Conservation (phyloP, 2,113 vertebrate genomes). For the Arothron firmamentum region DNA sequence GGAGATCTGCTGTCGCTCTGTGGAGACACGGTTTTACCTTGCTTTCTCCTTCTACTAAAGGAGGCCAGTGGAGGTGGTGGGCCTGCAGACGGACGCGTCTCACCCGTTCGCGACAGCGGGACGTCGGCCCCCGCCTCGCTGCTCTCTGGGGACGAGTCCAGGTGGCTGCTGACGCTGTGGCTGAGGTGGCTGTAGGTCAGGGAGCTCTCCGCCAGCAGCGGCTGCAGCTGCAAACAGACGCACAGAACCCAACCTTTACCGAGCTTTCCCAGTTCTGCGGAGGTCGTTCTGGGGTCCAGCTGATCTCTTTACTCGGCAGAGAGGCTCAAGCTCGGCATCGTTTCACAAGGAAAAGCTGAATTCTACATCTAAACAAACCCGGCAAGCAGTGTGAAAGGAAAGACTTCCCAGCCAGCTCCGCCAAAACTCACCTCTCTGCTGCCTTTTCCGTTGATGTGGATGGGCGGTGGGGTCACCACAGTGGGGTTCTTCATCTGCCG, state of each 20-base stretch:
- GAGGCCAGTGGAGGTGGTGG: not conserved
- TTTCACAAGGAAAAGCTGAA: too few relatives aligned
- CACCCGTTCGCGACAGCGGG: conserved; percentile 73
- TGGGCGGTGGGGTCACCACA: conserved; percentile 80
- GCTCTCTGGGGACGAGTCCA: conserved; percentile 81
- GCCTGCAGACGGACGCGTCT: not conserved
- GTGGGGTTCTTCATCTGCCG: conserved; percentile 71
- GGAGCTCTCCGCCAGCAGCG: conserved; percentile 59
- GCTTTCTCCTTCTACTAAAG: not conserved
- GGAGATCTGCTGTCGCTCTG: conserved; percentile 79
- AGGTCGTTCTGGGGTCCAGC: not conserved
- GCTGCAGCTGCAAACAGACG: conserved; percentile 59
- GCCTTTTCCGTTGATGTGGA: conserved; percentile 74
- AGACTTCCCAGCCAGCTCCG: too few relatives aligned
- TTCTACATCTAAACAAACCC: too few relatives aligned
- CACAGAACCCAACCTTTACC: conserved; percentile 5
- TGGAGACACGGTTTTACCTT: not conserved
- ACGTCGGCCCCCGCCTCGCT: conserved; percentile 75
- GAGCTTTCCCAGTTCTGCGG: too few relatives aligned
- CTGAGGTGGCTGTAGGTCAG: conserved; percentile 72
- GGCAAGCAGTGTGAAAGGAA: too few relatives aligned
- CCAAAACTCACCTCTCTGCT: conserved; percentile 74
- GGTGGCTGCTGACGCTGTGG: conserved; percentile 77
- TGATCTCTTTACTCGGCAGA: too few relatives aligned
- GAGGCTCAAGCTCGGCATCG: too few relatives aligned